Percentiles rank a stretch among this genome's conserved stretches.
Conservation (phyloP, 1,140 invertebrate genomes). For the Bombus soroeensis region DNA sequence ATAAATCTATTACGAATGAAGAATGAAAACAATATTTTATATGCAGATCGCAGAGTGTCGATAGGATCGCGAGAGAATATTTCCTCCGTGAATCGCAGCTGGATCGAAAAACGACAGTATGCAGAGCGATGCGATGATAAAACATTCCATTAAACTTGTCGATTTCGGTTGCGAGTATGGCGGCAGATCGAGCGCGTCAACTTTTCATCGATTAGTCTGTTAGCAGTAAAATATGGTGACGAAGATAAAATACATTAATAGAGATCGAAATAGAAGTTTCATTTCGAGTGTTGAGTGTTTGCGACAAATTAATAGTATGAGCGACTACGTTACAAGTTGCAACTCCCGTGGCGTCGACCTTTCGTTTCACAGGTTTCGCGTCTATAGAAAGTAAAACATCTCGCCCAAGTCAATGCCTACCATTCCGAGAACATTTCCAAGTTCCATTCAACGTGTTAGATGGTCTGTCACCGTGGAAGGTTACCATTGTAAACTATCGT, state of each 20-base stretch:
- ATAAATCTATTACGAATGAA: not conserved
- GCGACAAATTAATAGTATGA: not conserved
- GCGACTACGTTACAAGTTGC: not conserved
- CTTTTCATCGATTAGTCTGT: constrained; percentile 7
- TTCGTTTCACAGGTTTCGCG: not conserved
- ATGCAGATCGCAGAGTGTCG: not conserved
- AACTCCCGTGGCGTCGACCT: not conserved
- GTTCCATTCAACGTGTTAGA: not conserved
- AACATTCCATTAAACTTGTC: constrained; percentile 22
- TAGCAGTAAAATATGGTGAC: not conserved
- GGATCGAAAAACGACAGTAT: constrained; percentile 6
- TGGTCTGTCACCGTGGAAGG: not conserved
- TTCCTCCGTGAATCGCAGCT: not conserved
- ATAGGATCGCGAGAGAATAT: not conserved
- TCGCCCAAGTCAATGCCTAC: not conserved
- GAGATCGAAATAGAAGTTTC: not conserved
- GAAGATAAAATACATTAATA: not conserved
- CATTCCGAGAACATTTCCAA: not conserved
- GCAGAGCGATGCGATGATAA: not conserved
- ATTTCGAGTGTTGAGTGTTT: not conserved
- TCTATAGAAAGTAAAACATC: not conserved
- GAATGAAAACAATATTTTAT: constrained; percentile 15
- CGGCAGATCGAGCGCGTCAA: not conserved
- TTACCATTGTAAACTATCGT: not conserved
- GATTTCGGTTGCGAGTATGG: not conserved